These are phyloP conservation scores for Crypturellus tataupa DNA, from an alignment of 2,797 vertebrate genomes.

Conservation along the genomic window DNA sequence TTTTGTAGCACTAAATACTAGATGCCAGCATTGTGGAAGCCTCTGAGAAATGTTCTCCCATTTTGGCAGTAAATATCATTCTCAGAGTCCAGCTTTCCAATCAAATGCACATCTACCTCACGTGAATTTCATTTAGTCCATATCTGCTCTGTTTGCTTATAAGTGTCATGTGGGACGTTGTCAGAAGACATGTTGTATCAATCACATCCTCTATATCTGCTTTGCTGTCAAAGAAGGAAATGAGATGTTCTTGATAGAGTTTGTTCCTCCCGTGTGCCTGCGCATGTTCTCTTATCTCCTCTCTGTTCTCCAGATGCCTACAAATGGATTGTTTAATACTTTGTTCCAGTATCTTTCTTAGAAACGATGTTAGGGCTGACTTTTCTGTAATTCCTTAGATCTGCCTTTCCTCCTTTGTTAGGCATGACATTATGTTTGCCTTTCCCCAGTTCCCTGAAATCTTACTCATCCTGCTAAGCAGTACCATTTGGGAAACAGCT, in stretches of 20 bases:
- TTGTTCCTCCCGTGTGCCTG: background rate
- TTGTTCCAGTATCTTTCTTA: background rate
- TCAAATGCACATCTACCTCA: background rate
- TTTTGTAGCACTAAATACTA: background rate
- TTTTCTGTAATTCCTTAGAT: background rate
- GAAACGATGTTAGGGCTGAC: background rate
- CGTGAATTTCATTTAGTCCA: background rate
- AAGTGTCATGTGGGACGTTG: background rate
- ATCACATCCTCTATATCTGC: background rate
- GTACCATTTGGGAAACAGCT: background rate
- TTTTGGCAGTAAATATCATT: background rate
- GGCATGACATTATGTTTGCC: background rate
- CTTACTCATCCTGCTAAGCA: background rate
- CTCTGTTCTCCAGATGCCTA: background rate
- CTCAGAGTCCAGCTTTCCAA: background rate
- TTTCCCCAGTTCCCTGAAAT: slow-evolving; percentile 1
- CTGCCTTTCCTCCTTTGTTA: background rate
- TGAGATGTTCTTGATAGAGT: slow-evolving; percentile 18
- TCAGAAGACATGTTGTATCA: background rate
- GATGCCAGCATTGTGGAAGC: background rate
- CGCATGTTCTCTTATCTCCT: slow-evolving; percentile 23
- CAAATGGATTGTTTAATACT: background rate
- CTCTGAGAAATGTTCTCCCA: background rate
- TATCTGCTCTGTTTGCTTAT: slow-evolving; percentile 29
- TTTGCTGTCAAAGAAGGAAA: slow-evolving; percentile 47